Percentiles rank a stretch among this genome's conserved stretches.
These are phyloP conservation scores for Chaetorhynchus papuensis DNA, from an alignment of 2,113 vertebrate species.

Conservation along the genomic window DNA sequence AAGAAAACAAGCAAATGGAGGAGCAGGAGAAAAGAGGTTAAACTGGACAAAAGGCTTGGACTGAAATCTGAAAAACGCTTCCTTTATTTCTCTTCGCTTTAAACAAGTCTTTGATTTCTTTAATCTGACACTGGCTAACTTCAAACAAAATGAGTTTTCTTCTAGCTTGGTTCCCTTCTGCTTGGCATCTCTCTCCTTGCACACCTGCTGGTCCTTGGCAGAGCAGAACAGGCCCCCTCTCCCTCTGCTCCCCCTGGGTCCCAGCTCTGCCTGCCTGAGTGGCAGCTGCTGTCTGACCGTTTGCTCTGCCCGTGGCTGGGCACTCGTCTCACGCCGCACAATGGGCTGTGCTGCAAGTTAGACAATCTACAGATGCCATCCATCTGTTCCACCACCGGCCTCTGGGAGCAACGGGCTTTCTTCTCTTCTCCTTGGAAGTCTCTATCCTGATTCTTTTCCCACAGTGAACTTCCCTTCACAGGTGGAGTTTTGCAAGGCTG, in stretches of 20 bases:
- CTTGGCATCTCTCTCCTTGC: slow-evolving; percentile 33
- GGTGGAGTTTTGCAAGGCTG: neutral
- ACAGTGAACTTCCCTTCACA: accelerated
- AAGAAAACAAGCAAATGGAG: slow-evolving; percentile 21
- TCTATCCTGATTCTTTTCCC: neutral
- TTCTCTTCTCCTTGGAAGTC: neutral
- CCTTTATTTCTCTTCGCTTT: slow-evolving; percentile 38
- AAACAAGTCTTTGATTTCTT: slow-evolving; percentile 56
- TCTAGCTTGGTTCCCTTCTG: slow-evolving; percentile 59
- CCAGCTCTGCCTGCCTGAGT: slow-evolving; percentile 36
- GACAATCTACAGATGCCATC: slow-evolving; percentile 38
- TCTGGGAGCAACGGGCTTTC: neutral
- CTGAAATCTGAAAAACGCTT: slow-evolving; percentile 23
- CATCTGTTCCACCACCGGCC: neutral
- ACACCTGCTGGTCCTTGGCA: slow-evolving; percentile 61
- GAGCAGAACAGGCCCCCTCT: slow-evolving; percentile 14
- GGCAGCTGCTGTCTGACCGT: slow-evolving; percentile 46
- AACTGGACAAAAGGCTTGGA: slow-evolving; percentile 59
- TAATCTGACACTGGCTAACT: slow-evolving; percentile 54
- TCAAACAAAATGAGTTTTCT: slow-evolving; percentile 57
- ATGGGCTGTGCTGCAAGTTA: neutral
- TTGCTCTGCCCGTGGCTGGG: neutral
- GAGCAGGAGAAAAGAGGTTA: slow-evolving; percentile 24
- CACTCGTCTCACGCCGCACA: neutral
- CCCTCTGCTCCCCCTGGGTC: slow-evolving; percentile 2